Conservation (phyloP, 92 coral and sea anemone species). For the Parazoanthus atlanticus region DNA sequence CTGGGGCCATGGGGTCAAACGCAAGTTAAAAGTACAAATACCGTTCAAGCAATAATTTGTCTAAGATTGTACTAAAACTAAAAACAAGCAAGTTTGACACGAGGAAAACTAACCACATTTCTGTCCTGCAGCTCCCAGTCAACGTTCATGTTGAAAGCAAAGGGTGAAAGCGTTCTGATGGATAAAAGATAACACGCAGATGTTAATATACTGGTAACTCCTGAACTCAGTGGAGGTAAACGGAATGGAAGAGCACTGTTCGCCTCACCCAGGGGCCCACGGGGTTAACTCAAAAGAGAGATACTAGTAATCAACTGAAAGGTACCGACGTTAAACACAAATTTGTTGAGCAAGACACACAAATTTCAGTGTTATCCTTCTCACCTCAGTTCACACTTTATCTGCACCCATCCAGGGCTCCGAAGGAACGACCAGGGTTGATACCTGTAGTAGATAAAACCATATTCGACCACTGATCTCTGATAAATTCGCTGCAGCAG, state of each 20-base stretch:
- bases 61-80: neutral
- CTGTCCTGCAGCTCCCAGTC: conserved; percentile 90
- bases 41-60: neutral
- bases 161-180: conserved; percentile 87
- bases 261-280: neutral
- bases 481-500: neutral
- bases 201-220: neutral
- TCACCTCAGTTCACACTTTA: conserved; percentile 98
- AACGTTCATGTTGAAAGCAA: conserved; percentile 94
- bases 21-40: no score
- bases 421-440: conserved; percentile 99
- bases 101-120: conserved; percentile 21
- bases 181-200: conserved; percentile 9
- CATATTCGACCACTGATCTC: neutral
- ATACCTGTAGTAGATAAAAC: conserved; percentile 63
- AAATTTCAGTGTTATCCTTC: neutral
- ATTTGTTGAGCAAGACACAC: neutral
- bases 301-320: no score
- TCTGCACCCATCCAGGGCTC: conserved; percentile 99
- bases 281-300: neutral
- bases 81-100: neutral
- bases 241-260: neutral
- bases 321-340: no score
- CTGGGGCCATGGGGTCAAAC: no score
- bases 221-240: neutral